These are phyloP conservation scores for Oncorhynchus keta DNA, from an alignment of 2,113 vertebrate genomes.

Conservation along the genomic window DNA sequence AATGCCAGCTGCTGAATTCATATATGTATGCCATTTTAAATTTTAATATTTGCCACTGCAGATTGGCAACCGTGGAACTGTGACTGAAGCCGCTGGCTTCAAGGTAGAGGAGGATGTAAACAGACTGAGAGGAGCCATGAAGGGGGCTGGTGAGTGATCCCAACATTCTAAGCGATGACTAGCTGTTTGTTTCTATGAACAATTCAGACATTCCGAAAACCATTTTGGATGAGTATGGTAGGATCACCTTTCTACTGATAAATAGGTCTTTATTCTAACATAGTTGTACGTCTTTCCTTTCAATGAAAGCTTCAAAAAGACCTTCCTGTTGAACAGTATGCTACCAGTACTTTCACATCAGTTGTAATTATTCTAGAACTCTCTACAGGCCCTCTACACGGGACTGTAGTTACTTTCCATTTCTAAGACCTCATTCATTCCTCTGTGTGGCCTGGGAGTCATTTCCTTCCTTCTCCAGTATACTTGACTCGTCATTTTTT, in stretches of 20 bases:
- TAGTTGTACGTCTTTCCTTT: slow-evolving; percentile 8
- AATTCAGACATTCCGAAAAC: no score
- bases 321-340: slow-evolving; percentile 1
- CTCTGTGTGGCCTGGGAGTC: neutral
- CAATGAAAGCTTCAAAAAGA: slow-evolving; percentile 40
- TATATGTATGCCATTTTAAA: neutral
- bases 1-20: neutral
- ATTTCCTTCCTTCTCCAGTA: neutral
- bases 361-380: slow-evolving; percentile 3
- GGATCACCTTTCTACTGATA: no score
- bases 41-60: slow-evolving; percentile 26
- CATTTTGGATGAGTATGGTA: no score
- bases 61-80: slow-evolving; percentile 78
- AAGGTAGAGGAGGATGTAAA: slow-evolving; percentile 79
- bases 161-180: neutral
- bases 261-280: no score
- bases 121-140: slow-evolving; percentile 87
- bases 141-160: slow-evolving; percentile 85
- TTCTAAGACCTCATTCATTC: slow-evolving; percentile 1
- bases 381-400: neutral
- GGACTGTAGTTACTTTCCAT: neutral
- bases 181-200: no score
- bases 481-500: no score
- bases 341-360: neutral
- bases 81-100: slow-evolving; percentile 81